Evolutionary conservation across 2,888 invertebrate genomes (phyloP), one percentile per base, ranked within the genome.

Genomic region (Strigamia crassipes): DNA sequence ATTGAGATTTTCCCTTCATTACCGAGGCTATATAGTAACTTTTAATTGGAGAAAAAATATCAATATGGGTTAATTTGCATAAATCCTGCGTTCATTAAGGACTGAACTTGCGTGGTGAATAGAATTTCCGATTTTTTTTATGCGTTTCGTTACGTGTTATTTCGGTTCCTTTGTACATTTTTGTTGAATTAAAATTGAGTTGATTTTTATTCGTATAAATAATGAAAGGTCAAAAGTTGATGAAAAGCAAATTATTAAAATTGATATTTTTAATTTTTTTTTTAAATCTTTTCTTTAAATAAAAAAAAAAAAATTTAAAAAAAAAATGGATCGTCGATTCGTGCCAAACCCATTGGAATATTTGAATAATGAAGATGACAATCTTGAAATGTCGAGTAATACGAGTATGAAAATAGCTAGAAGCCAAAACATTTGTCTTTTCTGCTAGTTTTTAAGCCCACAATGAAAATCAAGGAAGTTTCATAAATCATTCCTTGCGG

Each of bases 341-440:
- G 42, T 46, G 42, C 42, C 42, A 46, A 46, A 46, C 12, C 42
- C 61, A 61, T 61, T 61, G 18, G 23, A 61, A 61, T 61, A 18
- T 18, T 18, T 21, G 21, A 61, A 61, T 61, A 18, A 23, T 18
- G 61, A 23, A 61, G 23, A 61, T 61, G 61, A 61, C 61, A 61
- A 18, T 23, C 42, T 12, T 18, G n/a, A 61, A 61, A 10, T 18
- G 61, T 61, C 23, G 23, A 61, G n/a, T 61, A 34, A 23, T 61
- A 61, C 4, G 61, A 15, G 4, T 61, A 8, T 61, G 61, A 61
- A 23, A 51, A 61, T 18, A 23, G 61, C 61, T 18, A 18, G 61
- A 61, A 61, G 61, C 61, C 61, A 61, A 61, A 46, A 61, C 61
- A 61, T 61, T 61, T 61, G 61, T 61, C 61, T 61, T 61, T 61